Percentiles rank a stretch among this genome's conserved stretches.
These are phyloP conservation scores for Macrosoma leucophasiata DNA, from an alignment of 2,888 invertebrate genomes.

Conservation along the genomic window DNA sequence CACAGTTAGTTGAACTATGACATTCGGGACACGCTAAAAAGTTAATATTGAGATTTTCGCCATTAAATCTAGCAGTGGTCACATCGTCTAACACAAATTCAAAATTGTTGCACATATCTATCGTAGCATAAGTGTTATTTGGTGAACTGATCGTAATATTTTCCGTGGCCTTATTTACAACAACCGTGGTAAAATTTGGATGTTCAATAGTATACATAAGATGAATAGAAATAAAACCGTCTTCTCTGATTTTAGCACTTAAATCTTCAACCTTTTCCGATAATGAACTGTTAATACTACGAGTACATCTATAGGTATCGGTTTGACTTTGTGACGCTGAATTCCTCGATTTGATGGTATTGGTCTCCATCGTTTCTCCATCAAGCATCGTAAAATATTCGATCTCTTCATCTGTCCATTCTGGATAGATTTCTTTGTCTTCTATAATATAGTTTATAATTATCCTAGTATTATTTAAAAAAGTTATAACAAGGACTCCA, in stretches of 20 bases:
- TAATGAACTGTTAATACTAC: conserved; percentile 28
- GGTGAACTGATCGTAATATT: conserved; percentile 52
- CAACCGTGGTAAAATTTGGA: conserved; percentile 68
- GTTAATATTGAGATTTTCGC: conserved; percentile 41
- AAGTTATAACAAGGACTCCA: conserved; percentile 53
- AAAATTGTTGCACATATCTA: conserved; percentile 43
- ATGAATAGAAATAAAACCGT: conserved; percentile 56
- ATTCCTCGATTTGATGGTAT: conserved; percentile 33
- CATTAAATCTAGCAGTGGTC: conserved; percentile 53
- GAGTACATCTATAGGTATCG: conserved; percentile 20
- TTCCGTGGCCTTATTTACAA: conserved; percentile 49
- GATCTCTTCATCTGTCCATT: conserved; percentile 56
- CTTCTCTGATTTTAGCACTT: conserved; percentile 32
- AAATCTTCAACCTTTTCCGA: conserved; percentile 34
- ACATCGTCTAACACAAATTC: conserved; percentile 43
- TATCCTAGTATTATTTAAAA: conserved; percentile 58
- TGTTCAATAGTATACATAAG: conserved; percentile 61
- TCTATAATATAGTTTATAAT: conserved; percentile 46
- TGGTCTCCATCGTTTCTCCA: conserved; percentile 32
- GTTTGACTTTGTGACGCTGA: conserved; percentile 39
- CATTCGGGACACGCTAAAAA: conserved; percentile 52
- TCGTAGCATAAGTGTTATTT: conserved; percentile 40
- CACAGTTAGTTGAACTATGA: conserved; percentile 42
- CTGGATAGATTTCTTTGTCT: conserved; percentile 54
- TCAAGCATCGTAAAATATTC: conserved; percentile 41